phyloP scores from a whole-genome alignment of 2,797 vertebrate species.

The Otolemur crassicaudatus region DNA sequence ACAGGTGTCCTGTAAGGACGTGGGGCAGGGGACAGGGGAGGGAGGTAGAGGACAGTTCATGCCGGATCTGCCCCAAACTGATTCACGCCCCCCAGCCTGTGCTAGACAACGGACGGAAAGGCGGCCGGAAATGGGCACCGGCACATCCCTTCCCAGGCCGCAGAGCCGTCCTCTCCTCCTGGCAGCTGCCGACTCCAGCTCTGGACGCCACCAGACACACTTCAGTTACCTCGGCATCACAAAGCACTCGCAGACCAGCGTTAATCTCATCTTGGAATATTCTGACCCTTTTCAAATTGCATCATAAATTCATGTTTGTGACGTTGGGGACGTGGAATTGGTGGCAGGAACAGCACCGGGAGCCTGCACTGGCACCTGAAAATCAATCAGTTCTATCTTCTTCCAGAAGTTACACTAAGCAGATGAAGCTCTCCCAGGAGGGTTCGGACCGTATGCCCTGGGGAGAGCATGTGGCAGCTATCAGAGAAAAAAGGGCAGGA shows the following conservation, averaged over 20 bases:
- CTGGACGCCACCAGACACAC: not conserved
- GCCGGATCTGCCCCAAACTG: not conserved
- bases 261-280: not conserved
- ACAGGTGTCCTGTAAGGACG: not conserved
- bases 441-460: not conserved
- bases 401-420: not conserved
- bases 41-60: not conserved
- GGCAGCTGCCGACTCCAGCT: not conserved
- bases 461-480: slow-evolving; percentile 10
- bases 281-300: not conserved
- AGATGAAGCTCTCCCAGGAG: not conserved
- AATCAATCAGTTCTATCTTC: slow-evolving; percentile 9
- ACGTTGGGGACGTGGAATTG: not conserved
- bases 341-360: not conserved
- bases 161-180: not conserved
- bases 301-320: not conserved
- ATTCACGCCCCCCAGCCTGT: not conserved
- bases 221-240: not conserved
- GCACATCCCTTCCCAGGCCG: rapidly evolving
- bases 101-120: not conserved
- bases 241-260: not conserved
- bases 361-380: not conserved
- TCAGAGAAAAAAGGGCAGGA: slow-evolving; percentile 10
- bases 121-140: not conserved
- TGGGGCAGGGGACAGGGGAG: rapidly evolving